These are phyloP conservation scores for Polietes domitor DNA, from an alignment of 2,888 invertebrate genomes.

Conservation along the genomic window DNA sequence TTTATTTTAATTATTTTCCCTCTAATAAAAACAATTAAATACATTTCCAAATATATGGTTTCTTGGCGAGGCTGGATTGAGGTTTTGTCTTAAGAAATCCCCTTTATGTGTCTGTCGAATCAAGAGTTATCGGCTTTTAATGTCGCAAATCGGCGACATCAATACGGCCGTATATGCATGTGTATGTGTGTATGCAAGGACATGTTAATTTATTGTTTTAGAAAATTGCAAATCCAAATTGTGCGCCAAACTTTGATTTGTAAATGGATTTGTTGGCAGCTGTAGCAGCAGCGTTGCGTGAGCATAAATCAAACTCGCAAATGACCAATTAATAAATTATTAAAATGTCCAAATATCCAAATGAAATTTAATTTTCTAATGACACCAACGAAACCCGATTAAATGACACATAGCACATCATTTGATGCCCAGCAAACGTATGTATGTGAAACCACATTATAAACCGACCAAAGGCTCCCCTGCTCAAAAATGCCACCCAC, in stretches of 20 bases:
- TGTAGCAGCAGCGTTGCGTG: not conserved
- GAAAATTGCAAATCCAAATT: not conserved
- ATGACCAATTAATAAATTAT: conserved; percentile 57
- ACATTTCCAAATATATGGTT: no score
- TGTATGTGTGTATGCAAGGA: not conserved
- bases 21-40: no score
- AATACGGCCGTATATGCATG: not conserved
- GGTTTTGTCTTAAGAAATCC: no score
- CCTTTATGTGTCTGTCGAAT: no score
- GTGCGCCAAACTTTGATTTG: not conserved
- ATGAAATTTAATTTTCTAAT: conserved; percentile 61
- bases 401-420: conserved; percentile 65
- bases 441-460: conserved; percentile 57
- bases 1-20: no score
- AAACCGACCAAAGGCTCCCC: conserved; percentile 53
- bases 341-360: conserved; percentile 58
- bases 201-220: conserved; percentile 13
- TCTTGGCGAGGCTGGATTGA: no score
- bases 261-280: not conserved
- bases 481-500: not conserved
- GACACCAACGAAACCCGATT: conserved; percentile 58
- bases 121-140: no score
- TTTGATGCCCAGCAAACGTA: conserved; percentile 61
- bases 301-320: conserved; percentile 19
- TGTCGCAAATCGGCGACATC: no score